phyloP scores from a whole-genome alignment of 2,797 vertebrate species.

The Aldrovandia affinis region DNA sequence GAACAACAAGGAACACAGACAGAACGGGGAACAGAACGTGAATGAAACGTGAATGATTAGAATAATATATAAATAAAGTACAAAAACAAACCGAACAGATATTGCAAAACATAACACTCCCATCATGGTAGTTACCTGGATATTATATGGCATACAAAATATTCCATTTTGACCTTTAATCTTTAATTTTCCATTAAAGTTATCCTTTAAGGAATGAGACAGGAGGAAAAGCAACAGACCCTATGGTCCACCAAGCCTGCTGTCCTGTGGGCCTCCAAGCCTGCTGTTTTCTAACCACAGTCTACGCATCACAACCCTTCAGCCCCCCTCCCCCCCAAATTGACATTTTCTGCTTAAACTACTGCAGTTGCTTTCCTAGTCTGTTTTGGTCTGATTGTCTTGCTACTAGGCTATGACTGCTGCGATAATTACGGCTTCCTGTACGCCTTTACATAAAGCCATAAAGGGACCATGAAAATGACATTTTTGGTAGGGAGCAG shows the following conservation, averaged over 20 bases:
- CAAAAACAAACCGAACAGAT: too few relatives aligned
- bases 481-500: conserved; percentile 13
- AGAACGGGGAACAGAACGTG: too few relatives aligned
- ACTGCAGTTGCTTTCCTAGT: background rate
- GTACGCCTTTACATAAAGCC: conserved; percentile 6
- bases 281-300: background rate
- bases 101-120: too few relatives aligned
- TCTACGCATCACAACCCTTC: background rate
- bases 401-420: background rate
- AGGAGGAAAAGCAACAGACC: background rate
- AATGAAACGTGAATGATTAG: too few relatives aligned
- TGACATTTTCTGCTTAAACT: background rate
- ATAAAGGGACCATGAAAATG: conserved; percentile 24
- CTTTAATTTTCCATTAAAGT: too few relatives aligned
- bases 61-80: too few relatives aligned
- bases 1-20: too few relatives aligned
- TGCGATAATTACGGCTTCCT: background rate
- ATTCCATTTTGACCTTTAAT: background rate
- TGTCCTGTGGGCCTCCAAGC: background rate
- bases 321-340: background rate
- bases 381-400: conserved; percentile 8
- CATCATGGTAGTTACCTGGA: background rate
- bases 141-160: background rate
- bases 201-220: background rate
- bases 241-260: background rate